Evolutionary conservation across 2,888 invertebrate species (phyloP).

Genomic region (Acrocyrtus sp.): DNA sequence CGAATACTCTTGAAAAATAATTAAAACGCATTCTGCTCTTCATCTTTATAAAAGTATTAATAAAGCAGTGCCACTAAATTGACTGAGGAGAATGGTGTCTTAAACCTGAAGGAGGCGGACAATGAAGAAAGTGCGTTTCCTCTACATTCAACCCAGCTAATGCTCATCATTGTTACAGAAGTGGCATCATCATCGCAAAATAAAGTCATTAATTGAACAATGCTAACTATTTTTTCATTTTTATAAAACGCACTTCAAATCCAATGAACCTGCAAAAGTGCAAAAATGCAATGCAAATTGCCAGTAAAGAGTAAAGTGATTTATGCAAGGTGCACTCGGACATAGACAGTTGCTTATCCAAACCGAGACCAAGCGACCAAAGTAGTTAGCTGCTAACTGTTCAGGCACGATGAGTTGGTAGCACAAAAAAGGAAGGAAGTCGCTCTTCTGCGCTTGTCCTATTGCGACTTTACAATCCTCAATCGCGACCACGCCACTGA

Average conservation of each 20-base stretch:
- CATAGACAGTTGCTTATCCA: no score
- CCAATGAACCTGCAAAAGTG: no score
- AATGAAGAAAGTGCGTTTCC: background rate
- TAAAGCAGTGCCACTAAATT: background rate
- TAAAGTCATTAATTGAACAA: no score
- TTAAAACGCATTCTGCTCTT: background rate
- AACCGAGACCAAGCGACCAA: no score
- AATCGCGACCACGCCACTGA: background rate
- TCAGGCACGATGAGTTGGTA: no score
- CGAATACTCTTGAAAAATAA: background rate
- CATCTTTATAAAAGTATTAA: background rate
- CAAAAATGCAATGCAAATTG: no score
- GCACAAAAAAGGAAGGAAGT: conserved; percentile 16
- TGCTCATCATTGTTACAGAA: background rate
- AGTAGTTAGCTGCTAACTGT: no score
- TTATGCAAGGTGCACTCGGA: no score
- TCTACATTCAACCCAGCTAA: background rate
- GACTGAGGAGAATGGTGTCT: background rate
- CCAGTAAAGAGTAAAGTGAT: no score
- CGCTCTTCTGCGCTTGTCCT: background rate
- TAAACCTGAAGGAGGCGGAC: background rate
- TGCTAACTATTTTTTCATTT: no score
- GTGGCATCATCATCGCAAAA: no score
- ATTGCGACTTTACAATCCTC: background rate
- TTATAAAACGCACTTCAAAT: no score